Percentiles rank a stretch among this genome's conserved stretches.
These are phyloP conservation scores for Pseudorasbora parva DNA, from an alignment of 2,113 vertebrate species.

Conservation along the genomic window DNA sequence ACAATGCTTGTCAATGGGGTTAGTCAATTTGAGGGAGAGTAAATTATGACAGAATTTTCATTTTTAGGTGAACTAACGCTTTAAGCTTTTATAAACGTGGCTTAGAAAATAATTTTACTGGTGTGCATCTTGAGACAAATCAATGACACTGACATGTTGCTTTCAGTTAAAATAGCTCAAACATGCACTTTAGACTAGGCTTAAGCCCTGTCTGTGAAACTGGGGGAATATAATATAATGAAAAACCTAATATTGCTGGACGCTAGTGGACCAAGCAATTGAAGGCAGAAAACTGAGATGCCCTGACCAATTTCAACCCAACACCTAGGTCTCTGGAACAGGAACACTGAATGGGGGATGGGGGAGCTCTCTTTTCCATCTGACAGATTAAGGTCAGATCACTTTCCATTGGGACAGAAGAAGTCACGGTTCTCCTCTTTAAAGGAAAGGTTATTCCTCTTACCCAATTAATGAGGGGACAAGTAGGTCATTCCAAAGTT, in stretches of 20 bases:
- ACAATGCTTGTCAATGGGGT: too few species aligned
- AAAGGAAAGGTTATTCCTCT: slow-evolving; percentile 55
- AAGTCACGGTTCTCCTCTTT: slow-evolving; percentile 53
- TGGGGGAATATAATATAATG: not conserved
- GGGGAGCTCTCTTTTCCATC: slow-evolving; percentile 53
- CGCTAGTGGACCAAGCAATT: not conserved
- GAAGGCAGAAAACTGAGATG: slow-evolving; percentile 15
- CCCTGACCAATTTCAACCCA: slow-evolving; percentile 49
- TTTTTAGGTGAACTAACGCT: too few species aligned
- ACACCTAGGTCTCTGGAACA: slow-evolving; percentile 47
- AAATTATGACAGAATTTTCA: too few species aligned
- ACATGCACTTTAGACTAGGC: too few species aligned
- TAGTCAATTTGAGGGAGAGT: too few species aligned
- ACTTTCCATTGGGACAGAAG: slow-evolving; percentile 56
- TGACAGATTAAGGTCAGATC: slow-evolving; percentile 63
- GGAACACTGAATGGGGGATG: slow-evolving; percentile 43
- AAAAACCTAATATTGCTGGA: not conserved
- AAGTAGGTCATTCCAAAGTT: slow-evolving; percentile 58
- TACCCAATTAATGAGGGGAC: slow-evolving; percentile 62
- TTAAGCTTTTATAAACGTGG: too few species aligned
- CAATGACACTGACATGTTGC: too few species aligned
- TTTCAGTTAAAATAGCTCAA: too few species aligned
- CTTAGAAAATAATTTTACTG: too few species aligned
- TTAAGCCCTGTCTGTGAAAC: too few species aligned
- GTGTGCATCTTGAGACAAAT: too few species aligned